Percentiles rank a stretch among this genome's conserved stretches.
These are phyloP conservation scores for Lepidurus arcticus DNA, from an alignment of 1,140 invertebrate species.

Conservation along the genomic window DNA sequence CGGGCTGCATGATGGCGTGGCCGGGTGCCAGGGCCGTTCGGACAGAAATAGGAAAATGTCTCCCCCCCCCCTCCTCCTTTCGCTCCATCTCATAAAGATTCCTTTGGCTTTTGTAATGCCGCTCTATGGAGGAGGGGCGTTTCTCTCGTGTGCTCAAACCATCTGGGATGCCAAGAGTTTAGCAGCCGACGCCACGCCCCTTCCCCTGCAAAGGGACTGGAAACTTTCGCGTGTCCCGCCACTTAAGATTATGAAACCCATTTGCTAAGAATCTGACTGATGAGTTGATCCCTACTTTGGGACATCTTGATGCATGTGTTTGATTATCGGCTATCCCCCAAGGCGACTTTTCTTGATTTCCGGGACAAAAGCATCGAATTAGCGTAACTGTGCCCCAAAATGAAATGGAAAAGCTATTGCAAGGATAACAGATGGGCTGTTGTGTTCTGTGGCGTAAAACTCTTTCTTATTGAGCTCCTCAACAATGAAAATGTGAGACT, in stretches of 20 bases:
- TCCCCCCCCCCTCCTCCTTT: background rate
- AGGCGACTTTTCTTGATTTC: no score
- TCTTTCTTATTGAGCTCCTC: no score
- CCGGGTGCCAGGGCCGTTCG: background rate
- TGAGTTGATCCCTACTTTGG: background rate
- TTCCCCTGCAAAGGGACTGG: background rate
- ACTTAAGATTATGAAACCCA: background rate
- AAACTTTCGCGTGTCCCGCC: background rate
- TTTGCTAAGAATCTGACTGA: background rate
- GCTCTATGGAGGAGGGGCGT: background rate
- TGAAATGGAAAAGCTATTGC: no score
- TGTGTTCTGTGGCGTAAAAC: no score
- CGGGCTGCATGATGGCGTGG: background rate
- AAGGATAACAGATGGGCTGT: no score
- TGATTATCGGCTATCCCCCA: no score
- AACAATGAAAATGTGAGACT: no score
- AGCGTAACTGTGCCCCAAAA: no score
- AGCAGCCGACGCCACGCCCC: slow-evolving; percentile 2
- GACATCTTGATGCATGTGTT: background rate
- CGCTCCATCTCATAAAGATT: slow-evolving; percentile 11
- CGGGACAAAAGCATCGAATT: no score
- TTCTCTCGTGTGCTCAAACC: background rate
- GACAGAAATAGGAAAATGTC: slow-evolving; percentile 22
- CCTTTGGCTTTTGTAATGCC: background rate
- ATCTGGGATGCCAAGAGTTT: background rate